These are phyloP conservation scores for Hypsopygia costalis DNA, from an alignment of 2,888 invertebrate genomes.

Conservation along the genomic window DNA sequence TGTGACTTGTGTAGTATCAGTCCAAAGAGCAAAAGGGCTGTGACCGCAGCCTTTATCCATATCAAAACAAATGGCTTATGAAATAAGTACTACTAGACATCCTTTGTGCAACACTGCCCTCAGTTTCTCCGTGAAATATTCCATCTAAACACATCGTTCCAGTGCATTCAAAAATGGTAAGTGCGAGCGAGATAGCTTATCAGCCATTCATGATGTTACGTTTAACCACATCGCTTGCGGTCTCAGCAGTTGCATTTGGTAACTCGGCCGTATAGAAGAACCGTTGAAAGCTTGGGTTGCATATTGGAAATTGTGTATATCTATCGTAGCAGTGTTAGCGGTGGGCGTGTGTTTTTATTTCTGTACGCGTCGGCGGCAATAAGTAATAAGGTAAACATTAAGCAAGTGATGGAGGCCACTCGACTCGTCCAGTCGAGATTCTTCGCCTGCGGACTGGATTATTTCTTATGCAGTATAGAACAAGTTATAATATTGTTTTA, in stretches of 20 bases:
- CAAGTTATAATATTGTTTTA: too few species aligned
- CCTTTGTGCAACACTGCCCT: conserved; percentile 2
- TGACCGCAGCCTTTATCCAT: neutral
- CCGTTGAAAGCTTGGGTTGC: conserved; percentile 24
- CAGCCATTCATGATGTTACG: conserved; percentile 44
- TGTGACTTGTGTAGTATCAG: too few species aligned
- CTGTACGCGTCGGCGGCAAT: conserved; percentile 59
- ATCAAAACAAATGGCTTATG: conserved; percentile 7
- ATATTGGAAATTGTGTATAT: conserved; percentile 33
- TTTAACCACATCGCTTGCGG: conserved; percentile 40
- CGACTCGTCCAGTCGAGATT: conserved; percentile 39
- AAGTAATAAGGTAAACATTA: conserved; percentile 73
- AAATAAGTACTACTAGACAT: conserved; percentile 1
- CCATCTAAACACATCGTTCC: conserved; percentile 7
- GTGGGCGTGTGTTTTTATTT: conserved; percentile 65
- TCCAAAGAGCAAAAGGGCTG: too few species aligned
- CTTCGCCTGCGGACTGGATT: conserved; percentile 20
- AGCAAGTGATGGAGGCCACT: conserved; percentile 52
- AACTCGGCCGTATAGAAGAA: conserved; percentile 43
- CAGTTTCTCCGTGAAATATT: conserved; percentile 3
- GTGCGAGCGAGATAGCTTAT: conserved; percentile 29
- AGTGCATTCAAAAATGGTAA: conserved; percentile 2
- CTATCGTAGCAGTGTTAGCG: conserved; percentile 35
- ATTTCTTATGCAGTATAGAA: too few species aligned
- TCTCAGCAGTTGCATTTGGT: conserved; percentile 38